Conservation (phyloP, 2,113 vertebrate species). For the Equus quagga region DNA sequence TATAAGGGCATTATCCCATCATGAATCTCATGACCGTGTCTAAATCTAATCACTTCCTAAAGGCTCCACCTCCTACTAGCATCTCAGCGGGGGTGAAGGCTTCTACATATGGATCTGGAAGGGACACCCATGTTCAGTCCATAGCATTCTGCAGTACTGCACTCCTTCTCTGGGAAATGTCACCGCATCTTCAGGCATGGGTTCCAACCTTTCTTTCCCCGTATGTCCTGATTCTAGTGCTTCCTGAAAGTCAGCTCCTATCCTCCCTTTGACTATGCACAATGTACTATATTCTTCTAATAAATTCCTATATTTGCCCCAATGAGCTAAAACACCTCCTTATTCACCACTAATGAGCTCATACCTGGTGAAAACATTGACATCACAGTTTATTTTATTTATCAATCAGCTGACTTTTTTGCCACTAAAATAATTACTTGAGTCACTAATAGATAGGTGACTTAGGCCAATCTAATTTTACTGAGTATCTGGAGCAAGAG, state of each 20-base stretch:
- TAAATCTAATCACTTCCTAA: no score
- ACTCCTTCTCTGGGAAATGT: background rate
- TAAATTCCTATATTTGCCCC: background rate
- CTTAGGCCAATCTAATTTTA: background rate
- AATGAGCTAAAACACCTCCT: background rate
- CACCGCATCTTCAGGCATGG: background rate
- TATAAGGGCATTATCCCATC: background rate
- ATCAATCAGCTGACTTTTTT: background rate
- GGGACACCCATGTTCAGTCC: background rate
- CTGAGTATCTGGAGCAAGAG: background rate
- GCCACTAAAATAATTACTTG: background rate
- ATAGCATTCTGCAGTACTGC: background rate
- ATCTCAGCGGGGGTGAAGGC: no score
- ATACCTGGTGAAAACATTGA: background rate
- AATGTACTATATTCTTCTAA: background rate
- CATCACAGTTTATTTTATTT: background rate
- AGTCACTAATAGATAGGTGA: background rate
- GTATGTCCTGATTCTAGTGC: background rate
- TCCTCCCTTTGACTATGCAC: background rate
- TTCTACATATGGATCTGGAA: background rate
- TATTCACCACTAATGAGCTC: background rate
- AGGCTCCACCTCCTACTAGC: background rate
- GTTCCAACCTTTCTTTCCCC: background rate
- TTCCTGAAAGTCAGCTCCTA: background rate
- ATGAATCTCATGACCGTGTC: no score